Conservation (phyloP, 2,797 vertebrate genomes). For the Galaxias olidus region DNA sequence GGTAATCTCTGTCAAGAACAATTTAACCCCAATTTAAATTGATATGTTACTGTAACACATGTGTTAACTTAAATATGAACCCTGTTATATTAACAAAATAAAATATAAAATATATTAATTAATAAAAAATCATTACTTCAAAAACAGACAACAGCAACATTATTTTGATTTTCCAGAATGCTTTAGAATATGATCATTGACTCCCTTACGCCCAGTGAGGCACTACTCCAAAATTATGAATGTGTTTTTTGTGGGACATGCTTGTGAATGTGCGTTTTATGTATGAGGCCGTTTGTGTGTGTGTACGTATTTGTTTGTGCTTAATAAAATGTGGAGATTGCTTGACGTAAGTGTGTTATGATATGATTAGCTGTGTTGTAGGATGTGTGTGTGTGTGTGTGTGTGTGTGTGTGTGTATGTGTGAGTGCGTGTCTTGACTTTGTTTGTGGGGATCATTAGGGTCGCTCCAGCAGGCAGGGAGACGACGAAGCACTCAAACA, state of each 20-base stretch:
- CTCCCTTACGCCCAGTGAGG: conserved; percentile 23
- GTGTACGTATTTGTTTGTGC: not conserved
- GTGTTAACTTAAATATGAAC: conserved; percentile 19
- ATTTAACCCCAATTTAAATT: too few relatives aligned
- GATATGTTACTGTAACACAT: too few relatives aligned
- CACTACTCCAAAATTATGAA: conserved; percentile 36
- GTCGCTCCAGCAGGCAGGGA: conserved; percentile 1
- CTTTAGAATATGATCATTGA: conserved; percentile 35
- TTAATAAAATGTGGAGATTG: conserved; percentile 15
- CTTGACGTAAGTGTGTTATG: not conserved
- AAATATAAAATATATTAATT: too few relatives aligned
- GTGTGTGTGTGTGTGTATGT: not conserved
- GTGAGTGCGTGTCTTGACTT: conserved; percentile 15
- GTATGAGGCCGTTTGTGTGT: not conserved
- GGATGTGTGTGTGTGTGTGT: not conserved
- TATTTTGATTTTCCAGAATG: conserved; percentile 25
- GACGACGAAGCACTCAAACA: conserved; percentile 51
- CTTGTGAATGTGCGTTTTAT: not conserved
- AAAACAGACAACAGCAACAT: conserved; percentile 35
- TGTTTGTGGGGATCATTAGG: conserved; percentile 44
- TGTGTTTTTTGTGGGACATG: conserved; percentile 18
- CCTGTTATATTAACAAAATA: too few relatives aligned
- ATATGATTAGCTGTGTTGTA: not conserved
- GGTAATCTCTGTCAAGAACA: too few relatives aligned
- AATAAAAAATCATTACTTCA: conserved; percentile 18